These are phyloP conservation scores for Papilio polytes DNA, from an alignment of 1,140 invertebrate species.

Conservation along the genomic window DNA sequence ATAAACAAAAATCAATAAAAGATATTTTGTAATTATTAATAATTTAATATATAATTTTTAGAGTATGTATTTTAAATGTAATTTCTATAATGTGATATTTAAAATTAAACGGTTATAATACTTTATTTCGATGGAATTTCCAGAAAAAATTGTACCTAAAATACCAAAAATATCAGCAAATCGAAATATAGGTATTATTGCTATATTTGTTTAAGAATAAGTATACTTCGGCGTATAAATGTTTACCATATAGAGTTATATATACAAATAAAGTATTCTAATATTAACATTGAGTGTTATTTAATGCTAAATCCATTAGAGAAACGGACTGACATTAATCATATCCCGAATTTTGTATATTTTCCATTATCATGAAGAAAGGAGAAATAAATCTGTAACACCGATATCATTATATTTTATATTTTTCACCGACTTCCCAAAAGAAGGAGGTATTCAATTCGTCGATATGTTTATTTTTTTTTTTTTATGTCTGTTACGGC, in stretches of 20 bases:
- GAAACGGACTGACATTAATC: too few relatives aligned
- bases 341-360: too few relatives aligned
- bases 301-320: not conserved
- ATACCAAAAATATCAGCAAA: constrained; percentile 29
- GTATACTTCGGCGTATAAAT: constrained; percentile 39
- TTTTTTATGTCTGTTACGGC: too few relatives aligned
- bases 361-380: too few relatives aligned
- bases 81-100: constrained; percentile 35
- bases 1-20: constrained; percentile 27
- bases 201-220: constrained; percentile 47
- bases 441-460: too few relatives aligned
- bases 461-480: too few relatives aligned
- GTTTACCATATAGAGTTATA: constrained; percentile 43
- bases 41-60: constrained; percentile 41
- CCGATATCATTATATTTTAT: too few relatives aligned
- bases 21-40: constrained; percentile 17
- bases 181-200: constrained; percentile 47
- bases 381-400: too few relatives aligned
- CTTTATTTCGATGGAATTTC: constrained; percentile 27
- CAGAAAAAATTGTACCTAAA: not conserved
- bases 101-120: constrained; percentile 13
- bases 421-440: too few relatives aligned
- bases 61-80: constrained; percentile 40
- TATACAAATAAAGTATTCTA: constrained; percentile 49
- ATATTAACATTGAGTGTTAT: not conserved